Evolutionary conservation across 1,140 invertebrate species (phyloP).

Genomic region (Pentalonia nigronervosa): DNA sequence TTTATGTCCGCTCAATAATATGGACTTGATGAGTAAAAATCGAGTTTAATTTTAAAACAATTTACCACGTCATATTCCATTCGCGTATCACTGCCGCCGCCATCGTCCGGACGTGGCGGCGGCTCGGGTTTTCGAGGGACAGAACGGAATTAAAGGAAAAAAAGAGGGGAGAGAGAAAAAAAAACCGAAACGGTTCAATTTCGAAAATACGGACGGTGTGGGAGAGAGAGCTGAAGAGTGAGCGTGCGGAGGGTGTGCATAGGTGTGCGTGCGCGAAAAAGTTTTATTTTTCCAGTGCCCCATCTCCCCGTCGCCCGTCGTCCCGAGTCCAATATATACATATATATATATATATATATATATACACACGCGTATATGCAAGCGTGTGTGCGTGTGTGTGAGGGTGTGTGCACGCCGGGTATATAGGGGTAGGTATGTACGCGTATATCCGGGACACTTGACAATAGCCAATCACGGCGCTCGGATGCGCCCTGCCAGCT

Average conservation of each 20-base stretch:
- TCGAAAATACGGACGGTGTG: neutral
- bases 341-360: neutral
- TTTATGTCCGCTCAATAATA: neutral
- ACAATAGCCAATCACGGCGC: slow-evolving; percentile 19
- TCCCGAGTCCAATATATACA: neutral
- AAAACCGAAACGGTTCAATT: slow-evolving; percentile 1
- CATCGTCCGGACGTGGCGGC: neutral
- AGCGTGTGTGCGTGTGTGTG: no score
- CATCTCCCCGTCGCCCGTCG: no score
- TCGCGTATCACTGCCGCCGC: neutral
- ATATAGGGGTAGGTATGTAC: neutral
- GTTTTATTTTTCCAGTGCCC: neutral
- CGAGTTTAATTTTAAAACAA: neutral
- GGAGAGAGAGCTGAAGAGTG: no score
- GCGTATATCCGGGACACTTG: slow-evolving; percentile 3
- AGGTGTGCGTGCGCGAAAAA: neutral
- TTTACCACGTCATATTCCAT: neutral
- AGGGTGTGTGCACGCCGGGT: neutral
- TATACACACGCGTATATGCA: neutral
- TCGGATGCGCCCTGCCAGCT: neutral
- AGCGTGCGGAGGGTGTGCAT: neutral
- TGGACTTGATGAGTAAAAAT: neutral
- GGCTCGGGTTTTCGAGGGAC: neutral
- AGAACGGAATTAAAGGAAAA: neutral
- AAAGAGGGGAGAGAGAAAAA: neutral